A percentile compares a stretch with the other conserved stretches of the same genome.
Evolutionary conservation across 1,140 invertebrate genomes (phyloP).

Genomic region (Drosophila guanche): DNA sequence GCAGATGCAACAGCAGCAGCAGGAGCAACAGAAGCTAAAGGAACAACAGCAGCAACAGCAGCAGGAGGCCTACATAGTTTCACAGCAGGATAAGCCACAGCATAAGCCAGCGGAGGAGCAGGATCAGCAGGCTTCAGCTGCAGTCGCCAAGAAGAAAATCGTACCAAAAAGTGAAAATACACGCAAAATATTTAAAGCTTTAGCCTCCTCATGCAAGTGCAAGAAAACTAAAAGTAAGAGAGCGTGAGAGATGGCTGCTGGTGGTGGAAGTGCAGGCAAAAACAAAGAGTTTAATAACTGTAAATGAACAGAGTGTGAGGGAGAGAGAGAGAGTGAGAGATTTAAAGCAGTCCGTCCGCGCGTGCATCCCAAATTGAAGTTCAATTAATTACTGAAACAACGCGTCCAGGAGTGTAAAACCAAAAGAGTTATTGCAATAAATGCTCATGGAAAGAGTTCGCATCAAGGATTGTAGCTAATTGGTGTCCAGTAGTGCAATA

Average conservation of each 20-base stretch:
- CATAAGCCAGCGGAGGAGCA: not conserved
- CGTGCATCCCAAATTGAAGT: too few species aligned
- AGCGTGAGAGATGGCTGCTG: too few species aligned
- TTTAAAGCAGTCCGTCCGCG: too few species aligned
- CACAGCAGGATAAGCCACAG: not conserved
- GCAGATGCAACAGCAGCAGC: slow-evolving; percentile 22
- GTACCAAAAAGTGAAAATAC: slow-evolving; percentile 46
- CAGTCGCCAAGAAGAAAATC: slow-evolving; percentile 48
- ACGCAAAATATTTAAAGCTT: slow-evolving; percentile 54
- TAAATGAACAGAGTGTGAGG: too few species aligned
- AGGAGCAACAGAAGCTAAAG: not conserved
- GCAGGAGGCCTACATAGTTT: not conserved
- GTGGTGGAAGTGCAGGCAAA: too few species aligned
- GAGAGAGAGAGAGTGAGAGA: too few species aligned
- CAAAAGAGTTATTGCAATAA: not conserved
- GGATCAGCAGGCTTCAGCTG: not conserved
- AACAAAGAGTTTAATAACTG: too few species aligned
- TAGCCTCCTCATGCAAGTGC: slow-evolving; percentile 52
- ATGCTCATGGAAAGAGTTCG: too few species aligned
- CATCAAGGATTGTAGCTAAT: too few species aligned
- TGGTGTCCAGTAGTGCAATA: too few species aligned
- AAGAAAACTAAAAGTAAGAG: slow-evolving; percentile 13
- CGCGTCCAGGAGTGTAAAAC: not conserved
- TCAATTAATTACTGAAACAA: too few species aligned
- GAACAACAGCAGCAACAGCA: not conserved